phyloP scores from a whole-genome alignment of 2,888 invertebrate genomes.

The Chymomyza procnemis region DNA sequence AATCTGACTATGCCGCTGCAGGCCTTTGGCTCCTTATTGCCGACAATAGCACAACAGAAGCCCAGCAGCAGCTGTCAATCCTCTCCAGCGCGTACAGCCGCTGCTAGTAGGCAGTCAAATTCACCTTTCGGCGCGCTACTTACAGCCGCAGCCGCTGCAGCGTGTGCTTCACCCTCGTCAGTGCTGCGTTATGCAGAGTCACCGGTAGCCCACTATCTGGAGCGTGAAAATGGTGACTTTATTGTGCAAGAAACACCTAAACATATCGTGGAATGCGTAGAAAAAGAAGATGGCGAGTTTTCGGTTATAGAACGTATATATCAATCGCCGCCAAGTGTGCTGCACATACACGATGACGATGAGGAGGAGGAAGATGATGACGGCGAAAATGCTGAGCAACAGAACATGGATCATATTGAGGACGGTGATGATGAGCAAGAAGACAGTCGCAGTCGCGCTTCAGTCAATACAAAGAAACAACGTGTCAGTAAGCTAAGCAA shows the following conservation, averaged over 20 bases:
- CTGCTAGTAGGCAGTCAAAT: conserved; percentile 55
- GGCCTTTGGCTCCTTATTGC: conserved; percentile 5
- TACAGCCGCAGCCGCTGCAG: conserved; percentile 56
- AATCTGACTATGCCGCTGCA: neutral
- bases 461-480: conserved; percentile 41
- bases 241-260: conserved; percentile 78
- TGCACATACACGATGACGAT: conserved; percentile 77
- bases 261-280: conserved; percentile 78
- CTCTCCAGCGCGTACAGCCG: conserved; percentile 17
- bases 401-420: neutral
- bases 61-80: conserved; percentile 19
- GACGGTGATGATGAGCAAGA: conserved; percentile 59
- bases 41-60: conserved; percentile 13
- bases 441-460: conserved; percentile 39
- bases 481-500: conserved; percentile 23
- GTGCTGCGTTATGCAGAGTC: conserved; percentile 77
- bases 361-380: conserved; percentile 60
- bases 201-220: conserved; percentile 77
- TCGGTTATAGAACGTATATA: conserved; percentile 79
- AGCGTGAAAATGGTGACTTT: conserved; percentile 78
- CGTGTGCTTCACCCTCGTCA: conserved; percentile 71
- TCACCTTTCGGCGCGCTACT: conserved; percentile 72
- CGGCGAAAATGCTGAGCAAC: conserved; percentile 19
- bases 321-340: conserved; percentile 77
- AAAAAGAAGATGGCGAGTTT: conserved; percentile 78